A percentile compares a stretch with the other conserved stretches of the same genome.
Conservation (phyloP, 2,888 invertebrate species). For the Helleia helle region DNA sequence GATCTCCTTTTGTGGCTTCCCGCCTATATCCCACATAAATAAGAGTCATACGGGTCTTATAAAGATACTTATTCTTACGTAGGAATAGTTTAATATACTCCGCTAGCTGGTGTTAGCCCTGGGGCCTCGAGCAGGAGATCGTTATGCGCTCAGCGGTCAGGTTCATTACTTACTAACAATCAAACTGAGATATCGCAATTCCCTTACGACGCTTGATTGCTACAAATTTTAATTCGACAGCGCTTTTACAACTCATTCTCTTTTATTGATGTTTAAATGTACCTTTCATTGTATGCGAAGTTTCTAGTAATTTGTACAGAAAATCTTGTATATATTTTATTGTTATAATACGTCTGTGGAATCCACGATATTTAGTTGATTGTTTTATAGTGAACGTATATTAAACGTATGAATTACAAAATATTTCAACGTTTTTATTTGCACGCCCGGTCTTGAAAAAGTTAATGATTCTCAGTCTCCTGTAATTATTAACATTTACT, state of each 20-base stretch:
- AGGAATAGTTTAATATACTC: too few relatives aligned
- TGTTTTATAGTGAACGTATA: too few relatives aligned
- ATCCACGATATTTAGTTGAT: too few relatives aligned
- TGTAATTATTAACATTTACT: too few relatives aligned
- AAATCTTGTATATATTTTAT: not conserved
- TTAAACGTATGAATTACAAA: too few relatives aligned
- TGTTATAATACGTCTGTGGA: not conserved
- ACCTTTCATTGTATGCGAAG: constrained; percentile 10
- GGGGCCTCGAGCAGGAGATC: constrained; percentile 11
- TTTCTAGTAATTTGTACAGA: not conserved
- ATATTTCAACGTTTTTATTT: too few relatives aligned
- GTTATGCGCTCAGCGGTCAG: constrained; percentile 27
- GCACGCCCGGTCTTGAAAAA: too few relatives aligned
- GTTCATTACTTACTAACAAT: constrained; percentile 42
- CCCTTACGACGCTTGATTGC: constrained; percentile 28
- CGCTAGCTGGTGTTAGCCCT: constrained; percentile 8
- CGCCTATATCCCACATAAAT: too few relatives aligned
- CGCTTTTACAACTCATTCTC: constrained; percentile 26
- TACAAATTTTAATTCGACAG: constrained; percentile 30
- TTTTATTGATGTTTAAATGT: constrained; percentile 23
- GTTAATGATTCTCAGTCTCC: too few relatives aligned
- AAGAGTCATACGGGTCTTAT: too few relatives aligned
- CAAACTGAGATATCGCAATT: constrained; percentile 28
- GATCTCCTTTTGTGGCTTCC: too few relatives aligned
- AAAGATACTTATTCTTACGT: too few relatives aligned